A percentile compares a stretch with the other conserved stretches of the same genome.
Conservation (phyloP, 2,888 invertebrate species). For the Parasteatoda lunata region DNA sequence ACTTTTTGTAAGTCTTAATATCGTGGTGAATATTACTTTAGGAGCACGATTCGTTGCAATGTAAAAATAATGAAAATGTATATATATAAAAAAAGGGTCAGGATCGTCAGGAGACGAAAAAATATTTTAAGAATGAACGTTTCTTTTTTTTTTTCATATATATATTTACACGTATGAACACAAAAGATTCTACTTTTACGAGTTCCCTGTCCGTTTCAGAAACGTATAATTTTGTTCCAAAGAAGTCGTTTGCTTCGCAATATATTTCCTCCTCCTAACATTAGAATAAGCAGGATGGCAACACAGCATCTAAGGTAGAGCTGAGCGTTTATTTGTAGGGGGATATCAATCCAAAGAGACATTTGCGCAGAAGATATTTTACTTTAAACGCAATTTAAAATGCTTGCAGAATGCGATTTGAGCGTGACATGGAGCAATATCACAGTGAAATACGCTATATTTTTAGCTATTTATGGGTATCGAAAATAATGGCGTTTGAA, state of each 20-base stretch:
- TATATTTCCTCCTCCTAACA: background rate
- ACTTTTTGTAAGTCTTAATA: background rate
- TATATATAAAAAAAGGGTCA: too few relatives aligned
- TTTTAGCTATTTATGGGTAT: too few relatives aligned
- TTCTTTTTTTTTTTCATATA: too few relatives aligned
- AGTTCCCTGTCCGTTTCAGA: background rate
- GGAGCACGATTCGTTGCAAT: background rate
- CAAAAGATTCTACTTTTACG: background rate
- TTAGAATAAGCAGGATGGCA: slow-evolving; percentile 1
- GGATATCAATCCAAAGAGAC: background rate
- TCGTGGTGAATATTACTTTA: background rate
- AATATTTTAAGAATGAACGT: too few relatives aligned
- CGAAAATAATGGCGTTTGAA: too few relatives aligned
- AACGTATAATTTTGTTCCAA: slow-evolving; percentile 12
- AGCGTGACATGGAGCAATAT: slow-evolving; percentile 24
- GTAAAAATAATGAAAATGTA: too few relatives aligned
- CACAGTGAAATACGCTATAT: background rate
- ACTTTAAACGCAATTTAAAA: slow-evolving; percentile 20
- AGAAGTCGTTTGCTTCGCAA: slow-evolving; percentile 2
- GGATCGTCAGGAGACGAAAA: too few relatives aligned
- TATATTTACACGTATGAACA: background rate
- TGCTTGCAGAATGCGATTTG: background rate
- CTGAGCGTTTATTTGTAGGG: background rate
- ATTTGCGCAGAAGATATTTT: slow-evolving; percentile 7
- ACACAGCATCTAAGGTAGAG: background rate